Conservation (phyloP, 2,113 vertebrate species). For the Carassius auratus region DNA sequence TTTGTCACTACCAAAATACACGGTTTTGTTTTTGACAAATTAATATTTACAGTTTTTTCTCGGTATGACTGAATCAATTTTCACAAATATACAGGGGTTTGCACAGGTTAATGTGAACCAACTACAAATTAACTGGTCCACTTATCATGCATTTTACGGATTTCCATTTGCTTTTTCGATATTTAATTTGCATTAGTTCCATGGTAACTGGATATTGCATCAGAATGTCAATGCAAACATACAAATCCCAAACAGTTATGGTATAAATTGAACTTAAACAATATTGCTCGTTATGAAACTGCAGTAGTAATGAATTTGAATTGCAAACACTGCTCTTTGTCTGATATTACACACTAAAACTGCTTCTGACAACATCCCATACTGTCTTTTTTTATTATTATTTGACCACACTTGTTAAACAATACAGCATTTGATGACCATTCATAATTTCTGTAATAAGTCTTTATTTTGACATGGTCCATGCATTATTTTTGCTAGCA, state of each 20-base stretch:
- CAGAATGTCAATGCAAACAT: constrained; percentile 31
- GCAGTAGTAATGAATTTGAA: constrained; percentile 6
- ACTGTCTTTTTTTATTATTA: constrained; percentile 2
- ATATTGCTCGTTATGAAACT: constrained; percentile 32
- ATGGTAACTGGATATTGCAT: constrained; percentile 49
- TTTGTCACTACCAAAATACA: constrained; percentile 61
- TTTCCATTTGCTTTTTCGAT: background rate
- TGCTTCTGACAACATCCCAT: background rate
- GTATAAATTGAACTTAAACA: background rate
- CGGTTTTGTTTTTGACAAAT: constrained; percentile 30
- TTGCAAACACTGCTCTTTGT: constrained; percentile 5
- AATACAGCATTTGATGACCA: constrained; percentile 21
- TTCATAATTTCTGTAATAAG: background rate
- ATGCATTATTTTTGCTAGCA: background rate
- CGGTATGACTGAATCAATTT: background rate
- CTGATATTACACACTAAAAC: background rate
- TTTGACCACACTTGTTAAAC: constrained; percentile 26
- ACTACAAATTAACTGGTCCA: background rate
- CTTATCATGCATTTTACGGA: background rate
- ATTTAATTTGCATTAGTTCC: background rate
- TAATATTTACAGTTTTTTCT: constrained; percentile 4
- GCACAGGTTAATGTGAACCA: constrained; percentile 11
- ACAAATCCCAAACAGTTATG: background rate
- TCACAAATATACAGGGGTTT: background rate
- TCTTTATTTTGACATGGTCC: background rate